A percentile compares a stretch with the other conserved stretches of the same genome.
Conservation (phyloP, 2,888 invertebrate species). For the Subacronicta megacephala region DNA sequence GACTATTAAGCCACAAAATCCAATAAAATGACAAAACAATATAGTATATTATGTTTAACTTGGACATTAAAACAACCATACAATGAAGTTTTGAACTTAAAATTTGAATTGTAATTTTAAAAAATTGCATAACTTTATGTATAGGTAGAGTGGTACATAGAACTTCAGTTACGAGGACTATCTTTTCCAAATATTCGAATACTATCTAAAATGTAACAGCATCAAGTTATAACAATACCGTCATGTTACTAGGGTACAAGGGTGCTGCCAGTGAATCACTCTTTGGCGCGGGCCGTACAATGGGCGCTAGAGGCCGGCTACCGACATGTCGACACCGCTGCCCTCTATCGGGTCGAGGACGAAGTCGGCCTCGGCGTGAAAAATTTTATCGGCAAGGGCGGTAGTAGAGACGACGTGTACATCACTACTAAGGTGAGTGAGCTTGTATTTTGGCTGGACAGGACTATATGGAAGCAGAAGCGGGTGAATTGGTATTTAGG, state of each 20-base stretch:
- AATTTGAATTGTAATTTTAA: too few species aligned
- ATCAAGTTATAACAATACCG: slow-evolving; percentile 3
- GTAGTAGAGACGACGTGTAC: slow-evolving; percentile 92
- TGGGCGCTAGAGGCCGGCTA: slow-evolving; percentile 94
- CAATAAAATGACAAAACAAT: too few species aligned
- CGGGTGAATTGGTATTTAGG: too few species aligned
- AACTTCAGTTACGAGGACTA: neutral
- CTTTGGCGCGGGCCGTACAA: slow-evolving; percentile 91
- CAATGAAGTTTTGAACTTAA: too few species aligned
- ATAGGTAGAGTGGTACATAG: too few species aligned
- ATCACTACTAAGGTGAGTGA: slow-evolving; percentile 93
- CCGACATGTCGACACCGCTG: slow-evolving; percentile 94
- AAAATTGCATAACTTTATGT: too few species aligned
- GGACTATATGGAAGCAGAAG: too few species aligned
- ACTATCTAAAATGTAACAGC: neutral
- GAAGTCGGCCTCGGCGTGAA: slow-evolving; percentile 93
- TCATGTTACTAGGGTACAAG: slow-evolving; percentile 75
- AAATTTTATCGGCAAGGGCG: slow-evolving; percentile 91
- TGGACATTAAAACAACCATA: too few species aligned
- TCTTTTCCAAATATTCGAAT: slow-evolving; percentile 1
- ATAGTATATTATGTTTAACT: too few species aligned
- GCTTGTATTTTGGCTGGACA: neutral
- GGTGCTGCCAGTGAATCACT: slow-evolving; percentile 76
- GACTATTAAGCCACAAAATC: too few species aligned
- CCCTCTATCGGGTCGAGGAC: slow-evolving; percentile 93